phyloP scores from a whole-genome alignment of 2,113 vertebrate species.

The Passer domesticus region DNA sequence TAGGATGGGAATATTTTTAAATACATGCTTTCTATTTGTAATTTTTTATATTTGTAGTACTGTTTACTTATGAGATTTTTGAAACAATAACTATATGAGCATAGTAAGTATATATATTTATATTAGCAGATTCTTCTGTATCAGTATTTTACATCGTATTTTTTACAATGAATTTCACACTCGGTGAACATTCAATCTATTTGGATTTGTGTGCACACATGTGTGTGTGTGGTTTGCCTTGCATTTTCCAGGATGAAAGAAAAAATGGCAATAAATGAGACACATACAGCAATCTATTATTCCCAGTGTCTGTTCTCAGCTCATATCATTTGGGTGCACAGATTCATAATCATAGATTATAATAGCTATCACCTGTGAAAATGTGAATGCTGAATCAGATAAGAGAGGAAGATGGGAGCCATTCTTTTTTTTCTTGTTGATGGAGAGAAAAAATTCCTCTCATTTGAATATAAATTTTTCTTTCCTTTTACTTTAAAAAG shows the following conservation, averaged over 20 bases:
- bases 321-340: slow-evolving; percentile 60
- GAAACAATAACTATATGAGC: background rate
- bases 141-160: slow-evolving; percentile 37
- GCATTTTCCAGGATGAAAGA: slow-evolving; percentile 55
- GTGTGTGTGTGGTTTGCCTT: slow-evolving; percentile 16
- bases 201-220: slow-evolving; percentile 19
- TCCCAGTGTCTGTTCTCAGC: slow-evolving; percentile 62
- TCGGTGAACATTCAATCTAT: slow-evolving; percentile 60
- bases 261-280: slow-evolving; percentile 71
- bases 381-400: slow-evolving; percentile 68
- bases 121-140: background rate
- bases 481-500: slow-evolving; percentile 60
- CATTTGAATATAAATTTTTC: slow-evolving; percentile 65
- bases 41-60: background rate
- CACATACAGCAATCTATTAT: slow-evolving; percentile 58
- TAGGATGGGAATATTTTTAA: slow-evolving; percentile 9
- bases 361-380: slow-evolving; percentile 72
- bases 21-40: background rate
- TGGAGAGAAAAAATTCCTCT: slow-evolving; percentile 26
- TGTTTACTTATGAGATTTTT: background rate
- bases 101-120: slow-evolving; percentile 29
- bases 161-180: slow-evolving; percentile 63
- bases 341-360: slow-evolving; percentile 74
- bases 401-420: slow-evolving; percentile 50
- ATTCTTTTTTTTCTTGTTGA: background rate